These are phyloP conservation scores for Dermolepida albohirtum DNA, from an alignment of 2,888 invertebrate species.

Conservation along the genomic window DNA sequence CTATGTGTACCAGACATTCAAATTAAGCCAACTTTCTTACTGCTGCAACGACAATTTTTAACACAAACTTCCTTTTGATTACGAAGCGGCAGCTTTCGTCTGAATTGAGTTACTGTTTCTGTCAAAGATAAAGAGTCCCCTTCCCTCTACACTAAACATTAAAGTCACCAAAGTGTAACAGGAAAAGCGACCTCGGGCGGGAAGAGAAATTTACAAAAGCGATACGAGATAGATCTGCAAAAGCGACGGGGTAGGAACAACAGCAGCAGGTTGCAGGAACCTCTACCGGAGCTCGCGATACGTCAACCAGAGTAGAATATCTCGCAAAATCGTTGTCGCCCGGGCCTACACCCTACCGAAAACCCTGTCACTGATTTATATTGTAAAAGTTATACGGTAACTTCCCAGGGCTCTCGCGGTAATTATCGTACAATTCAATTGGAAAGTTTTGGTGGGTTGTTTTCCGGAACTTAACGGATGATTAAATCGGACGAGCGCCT, in stretches of 20 bases:
- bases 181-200: background rate
- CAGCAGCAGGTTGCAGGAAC: slow-evolving; percentile 34
- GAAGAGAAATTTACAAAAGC: background rate
- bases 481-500: slow-evolving; percentile 12
- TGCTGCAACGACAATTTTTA: too few relatives aligned
- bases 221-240: background rate
- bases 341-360: slow-evolving; percentile 6
- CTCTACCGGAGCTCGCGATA: slow-evolving; percentile 13
- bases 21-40: too few relatives aligned
- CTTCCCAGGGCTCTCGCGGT: slow-evolving; percentile 20
- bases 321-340: slow-evolving; percentile 31
- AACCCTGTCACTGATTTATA: slow-evolving; percentile 21
- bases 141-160: too few relatives aligned
- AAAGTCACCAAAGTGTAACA: too few relatives aligned
- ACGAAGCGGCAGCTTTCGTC: too few relatives aligned
- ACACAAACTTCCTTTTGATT: too few relatives aligned
- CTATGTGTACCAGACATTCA: too few relatives aligned
- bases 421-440: slow-evolving; percentile 43
- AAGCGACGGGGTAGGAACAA: slow-evolving; percentile 13
- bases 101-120: too few relatives aligned
- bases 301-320: slow-evolving; percentile 24
- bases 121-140: too few relatives aligned
- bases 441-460: slow-evolving; percentile 36
- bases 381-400: slow-evolving; percentile 27
- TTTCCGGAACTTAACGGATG: slow-evolving; percentile 36